These are phyloP conservation scores for Beaufortia kweichowensis DNA, from an alignment of 2,113 vertebrate species.

Conservation along the genomic window DNA sequence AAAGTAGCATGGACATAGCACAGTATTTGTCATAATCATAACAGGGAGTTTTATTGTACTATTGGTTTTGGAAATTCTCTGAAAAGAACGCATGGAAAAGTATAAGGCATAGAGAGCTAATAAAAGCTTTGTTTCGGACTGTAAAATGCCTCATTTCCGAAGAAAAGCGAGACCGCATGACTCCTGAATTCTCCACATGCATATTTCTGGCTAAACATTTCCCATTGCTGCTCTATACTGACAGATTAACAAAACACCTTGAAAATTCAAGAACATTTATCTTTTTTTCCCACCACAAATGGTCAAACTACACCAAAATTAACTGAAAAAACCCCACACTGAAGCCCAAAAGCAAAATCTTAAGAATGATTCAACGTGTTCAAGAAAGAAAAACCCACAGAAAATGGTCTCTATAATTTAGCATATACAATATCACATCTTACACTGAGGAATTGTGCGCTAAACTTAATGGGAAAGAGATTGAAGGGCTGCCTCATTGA, in stretches of 20 bases:
- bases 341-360: not conserved
- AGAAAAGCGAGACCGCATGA: slow-evolving; percentile 16
- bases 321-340: not conserved
- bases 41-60: not conserved
- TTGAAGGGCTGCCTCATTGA: slow-evolving; percentile 37
- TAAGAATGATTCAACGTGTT: not conserved
- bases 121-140: slow-evolving; percentile 10
- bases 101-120: not conserved
- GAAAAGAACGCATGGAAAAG: not conserved
- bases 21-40: not conserved
- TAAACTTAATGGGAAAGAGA: slow-evolving; percentile 37
- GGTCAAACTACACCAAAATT: no score
- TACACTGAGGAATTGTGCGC: slow-evolving; percentile 24
- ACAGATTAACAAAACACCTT: not conserved
- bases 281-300: not conserved
- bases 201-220: not conserved
- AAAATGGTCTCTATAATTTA: slow-evolving; percentile 24
- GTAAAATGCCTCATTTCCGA: slow-evolving; percentile 42
- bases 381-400: slow-evolving; percentile 17
- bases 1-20: no score
- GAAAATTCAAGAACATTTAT: not conserved
- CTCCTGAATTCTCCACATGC: slow-evolving; percentile 16
- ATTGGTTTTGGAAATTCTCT: slow-evolving; percentile 27
- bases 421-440: slow-evolving; percentile 21
- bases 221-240: not conserved